Percentiles rank a stretch among this genome's conserved stretches.
These are phyloP conservation scores for Chiloscyllium punctatum DNA, from an alignment of 2,797 vertebrate genomes.

Conservation along the genomic window DNA sequence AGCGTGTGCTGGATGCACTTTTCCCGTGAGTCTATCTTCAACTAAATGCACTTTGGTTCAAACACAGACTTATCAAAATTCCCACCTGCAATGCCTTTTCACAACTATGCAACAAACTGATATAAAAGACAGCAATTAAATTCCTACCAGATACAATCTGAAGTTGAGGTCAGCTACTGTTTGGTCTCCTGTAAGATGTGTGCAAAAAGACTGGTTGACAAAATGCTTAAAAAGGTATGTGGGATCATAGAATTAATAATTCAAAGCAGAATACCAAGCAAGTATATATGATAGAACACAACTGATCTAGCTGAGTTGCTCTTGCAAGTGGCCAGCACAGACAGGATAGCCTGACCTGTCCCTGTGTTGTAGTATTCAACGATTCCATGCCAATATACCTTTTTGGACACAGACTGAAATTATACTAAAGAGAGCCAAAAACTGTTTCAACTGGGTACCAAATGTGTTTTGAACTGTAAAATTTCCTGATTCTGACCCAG, in stretches of 20 bases:
- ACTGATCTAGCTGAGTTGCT: not conserved
- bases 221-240: not conserved
- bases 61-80: not conserved
- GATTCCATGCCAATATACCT: not conserved
- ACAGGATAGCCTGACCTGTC: too few species aligned
- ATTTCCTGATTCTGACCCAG: not conserved
- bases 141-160: not conserved
- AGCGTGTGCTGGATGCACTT: constrained; percentile 77
- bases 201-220: not conserved
- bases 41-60: not conserved
- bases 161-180: not conserved
- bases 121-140: not conserved
- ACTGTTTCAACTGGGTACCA: not conserved
- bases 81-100: not conserved
- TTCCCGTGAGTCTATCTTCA: constrained; percentile 73
- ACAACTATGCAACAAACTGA: not conserved
- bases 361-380: not conserved
- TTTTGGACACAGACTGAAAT: not conserved
- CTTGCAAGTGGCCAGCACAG: too few species aligned
- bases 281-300: not conserved
- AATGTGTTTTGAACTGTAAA: not conserved
- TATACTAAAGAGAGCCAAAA: not conserved
- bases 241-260: not conserved
- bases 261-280: not conserved
- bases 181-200: not conserved